Evolutionary conservation across 2,113 vertebrate genomes (phyloP).

Genomic region (Tonatia bakeri): DNA sequence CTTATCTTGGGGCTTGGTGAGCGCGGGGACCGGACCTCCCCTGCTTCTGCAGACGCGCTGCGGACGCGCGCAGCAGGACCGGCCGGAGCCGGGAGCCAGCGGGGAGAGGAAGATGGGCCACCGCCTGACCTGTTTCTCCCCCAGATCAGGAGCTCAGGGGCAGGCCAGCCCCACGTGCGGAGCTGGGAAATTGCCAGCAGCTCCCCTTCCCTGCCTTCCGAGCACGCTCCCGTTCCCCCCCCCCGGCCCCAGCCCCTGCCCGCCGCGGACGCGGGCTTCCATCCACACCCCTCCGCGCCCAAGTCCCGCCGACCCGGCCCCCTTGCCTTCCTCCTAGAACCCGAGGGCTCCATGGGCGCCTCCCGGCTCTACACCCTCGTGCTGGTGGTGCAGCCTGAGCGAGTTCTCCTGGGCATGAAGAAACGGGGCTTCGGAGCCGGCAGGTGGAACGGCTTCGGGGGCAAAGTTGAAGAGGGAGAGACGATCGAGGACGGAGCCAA

Average conservation of each 20-base stretch:
- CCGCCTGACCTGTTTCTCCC: too few relatives aligned
- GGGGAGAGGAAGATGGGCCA: too few relatives aligned
- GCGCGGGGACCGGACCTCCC: neutral
- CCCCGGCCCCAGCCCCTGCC: neutral
- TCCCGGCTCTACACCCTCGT: slow-evolving; percentile 90
- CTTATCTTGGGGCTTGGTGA: neutral
- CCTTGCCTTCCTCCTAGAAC: neutral
- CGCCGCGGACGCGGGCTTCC: neutral
- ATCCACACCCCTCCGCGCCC: fast-evolving
- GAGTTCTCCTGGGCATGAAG: slow-evolving; percentile 94
- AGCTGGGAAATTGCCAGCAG: neutral
- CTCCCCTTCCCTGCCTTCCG: neutral
- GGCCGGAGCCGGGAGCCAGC: too few relatives aligned
- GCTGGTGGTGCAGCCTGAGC: slow-evolving; percentile 88
- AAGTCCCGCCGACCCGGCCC: neutral
- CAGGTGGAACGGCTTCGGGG: slow-evolving; percentile 97
- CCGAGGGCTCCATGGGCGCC: slow-evolving; percentile 79
- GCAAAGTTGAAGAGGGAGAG: slow-evolving; percentile 91
- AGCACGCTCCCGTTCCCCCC: neutral
- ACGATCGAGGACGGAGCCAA: slow-evolving; percentile 90
- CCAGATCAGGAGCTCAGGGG: neutral
- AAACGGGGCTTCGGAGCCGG: slow-evolving; percentile 94
- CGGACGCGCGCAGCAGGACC: too few relatives aligned
- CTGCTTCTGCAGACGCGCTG: neutral
- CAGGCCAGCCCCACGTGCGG: too few relatives aligned